Evolutionary conservation across 2,797 vertebrate genomes (phyloP).

Genomic region (Myripristis jacobus): DNA sequence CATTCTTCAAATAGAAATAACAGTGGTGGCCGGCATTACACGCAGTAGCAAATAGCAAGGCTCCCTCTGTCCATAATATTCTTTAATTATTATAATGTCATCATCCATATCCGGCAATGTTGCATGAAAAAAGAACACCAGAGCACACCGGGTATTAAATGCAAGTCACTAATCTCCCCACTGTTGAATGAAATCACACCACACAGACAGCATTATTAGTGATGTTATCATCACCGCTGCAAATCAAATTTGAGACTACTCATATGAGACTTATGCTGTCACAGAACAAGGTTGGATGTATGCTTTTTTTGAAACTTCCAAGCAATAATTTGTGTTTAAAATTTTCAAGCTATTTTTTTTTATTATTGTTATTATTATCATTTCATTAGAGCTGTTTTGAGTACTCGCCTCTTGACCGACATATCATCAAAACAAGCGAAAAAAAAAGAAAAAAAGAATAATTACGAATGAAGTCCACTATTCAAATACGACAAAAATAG

Average conservation of each 20-base stretch:
- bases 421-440: background rate
- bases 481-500: slow-evolving; percentile 41
- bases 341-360: background rate
- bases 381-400: background rate
- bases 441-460: slow-evolving; percentile 16
- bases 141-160: slow-evolving; percentile 80
- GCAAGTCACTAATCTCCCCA: slow-evolving; percentile 82
- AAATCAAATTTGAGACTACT: slow-evolving; percentile 68
- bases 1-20: slow-evolving; percentile 84
- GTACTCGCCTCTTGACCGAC: background rate
- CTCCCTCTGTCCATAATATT: slow-evolving; percentile 82
- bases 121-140: slow-evolving; percentile 78
- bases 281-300: slow-evolving; percentile 39
- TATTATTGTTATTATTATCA: too few species aligned
- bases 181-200: slow-evolving; percentile 80
- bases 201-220: slow-evolving; percentile 79
- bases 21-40: slow-evolving; percentile 81
- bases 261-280: slow-evolving; percentile 53
- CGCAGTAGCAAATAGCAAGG: slow-evolving; percentile 74
- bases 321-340: slow-evolving; percentile 20
- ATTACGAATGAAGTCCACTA: slow-evolving; percentile 22
- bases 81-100: slow-evolving; percentile 86
- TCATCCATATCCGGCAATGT: slow-evolving; percentile 83
- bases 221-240: slow-evolving; percentile 71
- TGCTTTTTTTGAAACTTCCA: slow-evolving; percentile 29